These are phyloP conservation scores for Leptinotarsa lineolata DNA, from an alignment of 1,140 invertebrate genomes.

Conservation along the genomic window DNA sequence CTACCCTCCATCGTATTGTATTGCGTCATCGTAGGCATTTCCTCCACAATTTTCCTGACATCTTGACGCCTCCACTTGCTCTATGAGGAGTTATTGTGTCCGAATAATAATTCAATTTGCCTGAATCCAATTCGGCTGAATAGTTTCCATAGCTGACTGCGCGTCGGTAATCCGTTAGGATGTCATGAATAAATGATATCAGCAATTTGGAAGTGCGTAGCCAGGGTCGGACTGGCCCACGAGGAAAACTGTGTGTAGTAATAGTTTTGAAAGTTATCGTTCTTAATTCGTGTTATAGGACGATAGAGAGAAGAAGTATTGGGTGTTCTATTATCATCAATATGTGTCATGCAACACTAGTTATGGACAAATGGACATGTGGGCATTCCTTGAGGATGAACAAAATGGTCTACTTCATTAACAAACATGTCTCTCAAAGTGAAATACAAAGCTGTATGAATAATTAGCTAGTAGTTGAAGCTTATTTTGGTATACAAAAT, in stretches of 20 bases:
- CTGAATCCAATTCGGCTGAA: slow-evolving; percentile 2
- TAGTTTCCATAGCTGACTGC: neutral
- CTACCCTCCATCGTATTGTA: slow-evolving; percentile 2
- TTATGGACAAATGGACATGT: no score
- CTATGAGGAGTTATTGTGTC: slow-evolving; percentile 2
- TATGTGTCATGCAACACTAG: no score
- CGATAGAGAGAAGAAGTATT: no score
- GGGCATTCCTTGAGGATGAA: no score
- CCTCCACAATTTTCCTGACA: slow-evolving; percentile 2
- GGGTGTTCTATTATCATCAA: no score
- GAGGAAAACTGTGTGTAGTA: neutral
- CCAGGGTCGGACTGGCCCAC: neutral
- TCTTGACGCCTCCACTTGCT: neutral
- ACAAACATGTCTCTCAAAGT: no score
- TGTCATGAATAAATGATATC: slow-evolving; percentile 3
- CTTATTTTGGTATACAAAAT: no score
- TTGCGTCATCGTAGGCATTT: slow-evolving; percentile 5
- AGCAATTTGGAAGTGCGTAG: neutral
- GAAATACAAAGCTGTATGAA: no score
- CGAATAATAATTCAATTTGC: slow-evolving; percentile 8
- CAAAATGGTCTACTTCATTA: no score
- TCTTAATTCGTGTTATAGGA: no score
- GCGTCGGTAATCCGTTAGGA: slow-evolving; percentile 7
- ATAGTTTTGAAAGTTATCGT: neutral
- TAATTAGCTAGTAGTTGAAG: no score